Conservation (phyloP, 2,888 invertebrate genomes). For the Laspeyria flexula region DNA sequence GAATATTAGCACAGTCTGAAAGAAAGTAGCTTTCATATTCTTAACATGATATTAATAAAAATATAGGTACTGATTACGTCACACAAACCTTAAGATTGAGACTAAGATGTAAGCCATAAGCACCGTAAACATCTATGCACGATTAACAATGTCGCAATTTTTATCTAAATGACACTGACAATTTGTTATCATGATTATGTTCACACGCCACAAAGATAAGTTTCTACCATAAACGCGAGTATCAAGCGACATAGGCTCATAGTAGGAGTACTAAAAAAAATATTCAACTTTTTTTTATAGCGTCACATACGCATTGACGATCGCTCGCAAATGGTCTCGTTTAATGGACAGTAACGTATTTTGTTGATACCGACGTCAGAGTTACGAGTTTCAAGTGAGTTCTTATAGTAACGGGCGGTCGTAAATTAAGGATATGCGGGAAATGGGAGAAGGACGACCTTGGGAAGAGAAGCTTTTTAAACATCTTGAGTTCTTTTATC, state of each 20-base stretch:
- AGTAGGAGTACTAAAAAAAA: constrained; percentile 17
- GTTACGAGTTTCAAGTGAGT: constrained; percentile 51
- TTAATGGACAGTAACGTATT: constrained; percentile 54
- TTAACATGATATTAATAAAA: no score
- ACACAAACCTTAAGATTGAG: no score
- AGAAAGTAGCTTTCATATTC: no score
- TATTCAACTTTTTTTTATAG: constrained; percentile 45
- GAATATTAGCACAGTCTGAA: no score
- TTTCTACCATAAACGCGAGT: constrained; percentile 2
- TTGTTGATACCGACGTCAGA: constrained; percentile 44
- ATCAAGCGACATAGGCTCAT: neutral
- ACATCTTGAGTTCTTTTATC: constrained; percentile 24
- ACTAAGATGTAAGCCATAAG: neutral
- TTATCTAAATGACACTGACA: neutral
- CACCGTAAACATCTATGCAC: neutral
- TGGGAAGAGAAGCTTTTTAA: constrained; percentile 30
- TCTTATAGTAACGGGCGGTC: constrained; percentile 45
- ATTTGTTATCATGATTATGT: no score
- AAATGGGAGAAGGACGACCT: constrained; percentile 38
- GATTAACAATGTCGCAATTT: neutral
- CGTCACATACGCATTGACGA: constrained; percentile 51
- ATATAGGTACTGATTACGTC: no score
- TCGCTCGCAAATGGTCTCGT: constrained; percentile 40
- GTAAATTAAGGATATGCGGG: constrained; percentile 49
- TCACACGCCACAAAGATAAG: neutral